phyloP scores from a whole-genome alignment of 2,797 vertebrate species.

The Orientallactaga sibirica region DNA sequence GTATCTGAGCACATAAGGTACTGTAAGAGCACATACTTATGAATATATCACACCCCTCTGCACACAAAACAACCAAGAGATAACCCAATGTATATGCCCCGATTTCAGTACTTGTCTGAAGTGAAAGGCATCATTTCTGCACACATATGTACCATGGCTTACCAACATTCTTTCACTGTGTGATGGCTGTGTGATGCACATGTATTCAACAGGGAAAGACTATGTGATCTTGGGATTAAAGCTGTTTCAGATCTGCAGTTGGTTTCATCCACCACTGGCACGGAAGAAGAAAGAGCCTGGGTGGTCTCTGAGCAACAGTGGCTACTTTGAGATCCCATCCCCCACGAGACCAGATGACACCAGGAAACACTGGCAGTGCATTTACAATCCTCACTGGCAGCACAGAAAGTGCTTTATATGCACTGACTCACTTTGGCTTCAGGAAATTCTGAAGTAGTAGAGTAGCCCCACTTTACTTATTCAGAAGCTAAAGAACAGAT shows the following conservation, averaged over 20 bases:
- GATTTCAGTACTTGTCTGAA: neutral
- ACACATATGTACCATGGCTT: neutral
- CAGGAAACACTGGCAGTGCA: neutral
- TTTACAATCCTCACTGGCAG: neutral
- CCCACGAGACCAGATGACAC: neutral
- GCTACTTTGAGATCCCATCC: neutral
- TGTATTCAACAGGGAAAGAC: neutral
- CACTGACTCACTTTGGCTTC: neutral
- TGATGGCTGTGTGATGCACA: neutral
- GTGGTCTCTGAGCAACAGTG: neutral
- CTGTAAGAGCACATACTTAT: no score
- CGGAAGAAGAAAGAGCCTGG: neutral
- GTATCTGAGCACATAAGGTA: no score
- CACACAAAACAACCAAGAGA: neutral
- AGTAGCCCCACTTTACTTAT: neutral
- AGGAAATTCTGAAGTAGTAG: neutral
- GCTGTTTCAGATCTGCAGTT: neutral
- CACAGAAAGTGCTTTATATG: neutral
- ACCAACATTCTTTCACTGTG: neutral
- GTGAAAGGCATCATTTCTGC: neutral
- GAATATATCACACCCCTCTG: no score
- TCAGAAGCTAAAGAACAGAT: neutral
- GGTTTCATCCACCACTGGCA: neutral
- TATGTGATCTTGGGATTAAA: neutral
- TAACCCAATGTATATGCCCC: neutral